Evolutionary conservation across 2,888 invertebrate genomes (phyloP).

Genomic region (Clunio marinus): DNA sequence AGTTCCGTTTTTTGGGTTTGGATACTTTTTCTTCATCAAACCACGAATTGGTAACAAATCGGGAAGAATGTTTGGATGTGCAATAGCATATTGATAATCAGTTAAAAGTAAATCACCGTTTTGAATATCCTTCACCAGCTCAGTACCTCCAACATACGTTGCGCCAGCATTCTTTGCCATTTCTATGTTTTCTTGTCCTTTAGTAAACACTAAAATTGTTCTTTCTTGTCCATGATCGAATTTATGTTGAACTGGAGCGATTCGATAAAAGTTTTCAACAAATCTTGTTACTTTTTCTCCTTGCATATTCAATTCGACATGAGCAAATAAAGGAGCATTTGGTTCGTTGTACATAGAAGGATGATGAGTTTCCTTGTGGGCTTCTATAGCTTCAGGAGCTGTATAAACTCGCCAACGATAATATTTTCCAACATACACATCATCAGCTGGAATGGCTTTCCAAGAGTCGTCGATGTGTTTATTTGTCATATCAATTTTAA

Average conservation of each 20-base stretch:
- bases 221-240: conserved; percentile 68
- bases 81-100: conserved; percentile 70
- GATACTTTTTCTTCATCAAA: conserved; percentile 72
- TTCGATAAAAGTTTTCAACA: conserved; percentile 64
- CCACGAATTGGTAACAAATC: conserved; percentile 73
- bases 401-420: conserved; percentile 61
- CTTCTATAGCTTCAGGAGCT: conserved; percentile 69
- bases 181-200: conserved; percentile 55
- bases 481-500: conserved; percentile 51
- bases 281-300: conserved; percentile 56
- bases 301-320: conserved; percentile 76
- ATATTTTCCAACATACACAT: conserved; percentile 60
- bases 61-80: conserved; percentile 74
- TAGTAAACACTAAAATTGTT: conserved; percentile 69
- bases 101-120: conserved; percentile 62
- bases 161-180: conserved; percentile 68
- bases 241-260: conserved; percentile 62
- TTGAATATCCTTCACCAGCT: conserved; percentile 73
- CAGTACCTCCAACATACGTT: conserved; percentile 64
- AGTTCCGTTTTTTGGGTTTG: conserved; percentile 63
- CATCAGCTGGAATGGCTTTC: conserved; percentile 57
- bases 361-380: conserved; percentile 76
- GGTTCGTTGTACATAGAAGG: conserved; percentile 77
- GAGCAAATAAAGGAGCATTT: conserved; percentile 63
- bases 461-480: conserved; percentile 60